A percentile compares a stretch with the other conserved stretches of the same genome.
Conservation (phyloP, 2,113 vertebrate genomes). For the Todiramphus chloris region DNA sequence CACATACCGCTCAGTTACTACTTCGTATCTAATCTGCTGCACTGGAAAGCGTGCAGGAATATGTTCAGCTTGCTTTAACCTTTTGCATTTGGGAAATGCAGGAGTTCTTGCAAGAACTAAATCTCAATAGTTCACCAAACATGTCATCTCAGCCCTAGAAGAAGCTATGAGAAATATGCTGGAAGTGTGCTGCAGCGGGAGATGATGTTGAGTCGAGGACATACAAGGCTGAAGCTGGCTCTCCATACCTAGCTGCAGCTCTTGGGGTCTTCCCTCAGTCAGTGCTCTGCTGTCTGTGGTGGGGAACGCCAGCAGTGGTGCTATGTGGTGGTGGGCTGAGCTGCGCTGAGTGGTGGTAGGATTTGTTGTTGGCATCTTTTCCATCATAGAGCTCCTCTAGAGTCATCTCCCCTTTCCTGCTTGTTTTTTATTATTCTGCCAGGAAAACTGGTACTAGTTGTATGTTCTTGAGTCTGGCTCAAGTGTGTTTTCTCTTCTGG, state of each 20-base stretch:
- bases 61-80: neutral
- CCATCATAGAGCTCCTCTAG: neutral
- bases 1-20: neutral
- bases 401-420: too few relatives aligned
- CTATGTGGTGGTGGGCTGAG: neutral
- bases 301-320: neutral
- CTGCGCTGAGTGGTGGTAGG: neutral
- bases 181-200: neutral
- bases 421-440: neutral
- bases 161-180: neutral
- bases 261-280: neutral
- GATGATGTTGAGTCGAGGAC: too few relatives aligned
- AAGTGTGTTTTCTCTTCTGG: neutral
- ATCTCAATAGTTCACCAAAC: neutral
- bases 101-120: neutral
- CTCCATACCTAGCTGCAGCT: neutral
- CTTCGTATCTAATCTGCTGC: neutral
- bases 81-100: neutral
- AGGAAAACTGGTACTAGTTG: neutral
- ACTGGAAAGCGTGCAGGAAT: neutral
- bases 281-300: neutral
- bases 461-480: neutral
- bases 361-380: accelerated
- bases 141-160: neutral
- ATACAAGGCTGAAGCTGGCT: neutral